Evolutionary conservation across 2,113 vertebrate species (phyloP), one percentile per base, ranked within the genome.

Genomic region (Reinhardtius hippoglossoides): DNA sequence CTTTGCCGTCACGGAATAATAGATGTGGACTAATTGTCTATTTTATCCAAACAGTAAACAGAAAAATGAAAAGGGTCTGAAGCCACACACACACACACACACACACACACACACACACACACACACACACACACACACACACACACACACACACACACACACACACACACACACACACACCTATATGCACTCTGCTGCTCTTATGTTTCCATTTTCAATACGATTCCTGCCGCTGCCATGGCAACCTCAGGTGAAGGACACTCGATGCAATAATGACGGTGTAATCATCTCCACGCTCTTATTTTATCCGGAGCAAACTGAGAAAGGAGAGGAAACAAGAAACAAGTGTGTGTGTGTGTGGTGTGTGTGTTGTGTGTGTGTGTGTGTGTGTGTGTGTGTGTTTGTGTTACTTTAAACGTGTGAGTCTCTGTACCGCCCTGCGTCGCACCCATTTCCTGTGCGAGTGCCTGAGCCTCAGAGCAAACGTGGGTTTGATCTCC

Each of bases 211-310:
- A 72, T 69, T 9, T 55, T 54, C 69, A 81, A 72, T 69, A 26
- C 26, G 71, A 64, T 80, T 74, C 68, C 67, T 81, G 62, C 62
- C 3, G 82, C 79, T 89, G 81, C 86, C 79, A 50, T 83, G 78
- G 86, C 86, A 88, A 90, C 84, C 52, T 1, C 66, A 78, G 87
- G 87, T 89, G 79, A 86, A 85, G 81, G 80, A 76, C 80, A 67
- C 20, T 35, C 12, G 48, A 59, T 54, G 42, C 42, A 71, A 74
- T 81, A 69, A 80, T 83, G 76, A 81, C 77, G 87, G 65, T 54
- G 58, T 76, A 81, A 81, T 68, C 40, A 31, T 62, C 37, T 71
- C 78, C 42, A 54, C 66, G 27, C 67, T 21, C 40, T 55, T 75
- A 26, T 52, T 46, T 70, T 42, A 46, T 61, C 57, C 76, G 52